These are phyloP conservation scores for Tryphoninae sp. DNA, from an alignment of 2,888 invertebrate species.

Conservation along the genomic window DNA sequence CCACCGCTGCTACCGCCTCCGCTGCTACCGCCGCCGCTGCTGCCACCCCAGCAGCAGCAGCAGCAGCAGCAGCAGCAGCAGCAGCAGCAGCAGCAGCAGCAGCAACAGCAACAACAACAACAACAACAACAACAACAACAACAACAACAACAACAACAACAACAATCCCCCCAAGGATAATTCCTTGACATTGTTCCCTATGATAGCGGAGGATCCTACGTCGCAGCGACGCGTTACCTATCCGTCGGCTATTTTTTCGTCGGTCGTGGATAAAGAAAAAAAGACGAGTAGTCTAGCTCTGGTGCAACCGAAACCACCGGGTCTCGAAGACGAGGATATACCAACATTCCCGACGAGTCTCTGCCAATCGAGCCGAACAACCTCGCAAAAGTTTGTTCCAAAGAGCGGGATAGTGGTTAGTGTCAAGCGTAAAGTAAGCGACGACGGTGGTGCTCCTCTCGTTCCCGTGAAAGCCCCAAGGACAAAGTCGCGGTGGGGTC, in stretches of 20 bases:
- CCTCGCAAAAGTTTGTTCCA: slow-evolving; percentile 68
- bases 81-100: not conserved
- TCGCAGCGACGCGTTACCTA: too few relatives aligned
- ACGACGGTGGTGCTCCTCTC: slow-evolving; percentile 67
- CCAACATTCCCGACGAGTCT: slow-evolving; percentile 70
- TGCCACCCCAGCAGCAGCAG: slow-evolving; percentile 7
- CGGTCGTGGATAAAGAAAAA: slow-evolving; percentile 34
- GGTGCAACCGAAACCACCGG: slow-evolving; percentile 77
- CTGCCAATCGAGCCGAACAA: slow-evolving; percentile 59
- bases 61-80: slow-evolving; percentile 8
- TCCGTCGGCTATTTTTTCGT: not conserved
- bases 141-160: too few relatives aligned
- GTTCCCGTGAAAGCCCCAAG: slow-evolving; percentile 69
- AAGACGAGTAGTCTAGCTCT: slow-evolving; percentile 53
- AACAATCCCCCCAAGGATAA: not conserved
- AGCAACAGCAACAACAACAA: slow-evolving; percentile 16
- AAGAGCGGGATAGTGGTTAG: slow-evolving; percentile 76
- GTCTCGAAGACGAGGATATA: slow-evolving; percentile 76
- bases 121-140: too few relatives aligned
- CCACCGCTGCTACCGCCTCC: slow-evolving; percentile 21
- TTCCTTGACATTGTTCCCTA: not conserved
- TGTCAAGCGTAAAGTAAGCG: slow-evolving; percentile 74
- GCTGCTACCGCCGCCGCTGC: slow-evolving; percentile 8
- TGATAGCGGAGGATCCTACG: too few relatives aligned
- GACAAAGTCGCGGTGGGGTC: slow-evolving; percentile 78